Evolutionary conservation across 1,140 invertebrate genomes (phyloP).

Genomic region (Drosophila arizonae): DNA sequence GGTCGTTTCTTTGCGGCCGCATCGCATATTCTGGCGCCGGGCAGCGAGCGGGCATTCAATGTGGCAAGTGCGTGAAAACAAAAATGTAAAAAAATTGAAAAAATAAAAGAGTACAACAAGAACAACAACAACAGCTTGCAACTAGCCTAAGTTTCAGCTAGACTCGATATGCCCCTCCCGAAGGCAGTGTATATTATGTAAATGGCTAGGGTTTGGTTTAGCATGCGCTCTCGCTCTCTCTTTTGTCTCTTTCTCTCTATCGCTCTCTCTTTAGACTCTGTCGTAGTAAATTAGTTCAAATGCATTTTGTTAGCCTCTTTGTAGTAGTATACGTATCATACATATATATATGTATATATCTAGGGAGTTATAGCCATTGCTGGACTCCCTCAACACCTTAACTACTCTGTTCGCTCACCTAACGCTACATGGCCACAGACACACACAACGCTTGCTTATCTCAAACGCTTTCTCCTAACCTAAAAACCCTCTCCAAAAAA

Average conservation of each 20-base stretch:
- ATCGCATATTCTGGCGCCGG: constrained; percentile 68
- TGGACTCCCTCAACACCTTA: not conserved
- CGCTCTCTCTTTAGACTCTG: not conserved
- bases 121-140: constrained; percentile 13
- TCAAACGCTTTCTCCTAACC: constrained; percentile 27
- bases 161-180: not conserved
- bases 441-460: constrained; percentile 67
- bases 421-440: constrained; percentile 48
- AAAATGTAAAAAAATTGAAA: not conserved
- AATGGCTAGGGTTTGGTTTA: constrained; percentile 27
- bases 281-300: constrained; percentile 3
- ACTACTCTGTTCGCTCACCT: constrained; percentile 19
- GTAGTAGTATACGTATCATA: constrained; percentile 22
- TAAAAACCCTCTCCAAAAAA: constrained; percentile 9
- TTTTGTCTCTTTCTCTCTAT: too few relatives aligned
- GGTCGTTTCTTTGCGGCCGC: constrained; percentile 70
- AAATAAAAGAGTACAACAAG: not conserved
- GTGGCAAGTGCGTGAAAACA: constrained; percentile 65
- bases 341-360: not conserved
- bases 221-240: constrained; percentile 30
- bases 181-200: constrained; percentile 15
- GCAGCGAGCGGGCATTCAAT: constrained; percentile 24
- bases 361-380: not conserved
- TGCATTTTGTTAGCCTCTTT: constrained; percentile 33
- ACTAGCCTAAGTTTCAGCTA: constrained; percentile 11